Evolutionary conservation across 2,113 vertebrate genomes (phyloP), one percentile per base, ranked within the genome.

Genomic region (Columba livia): DNA sequence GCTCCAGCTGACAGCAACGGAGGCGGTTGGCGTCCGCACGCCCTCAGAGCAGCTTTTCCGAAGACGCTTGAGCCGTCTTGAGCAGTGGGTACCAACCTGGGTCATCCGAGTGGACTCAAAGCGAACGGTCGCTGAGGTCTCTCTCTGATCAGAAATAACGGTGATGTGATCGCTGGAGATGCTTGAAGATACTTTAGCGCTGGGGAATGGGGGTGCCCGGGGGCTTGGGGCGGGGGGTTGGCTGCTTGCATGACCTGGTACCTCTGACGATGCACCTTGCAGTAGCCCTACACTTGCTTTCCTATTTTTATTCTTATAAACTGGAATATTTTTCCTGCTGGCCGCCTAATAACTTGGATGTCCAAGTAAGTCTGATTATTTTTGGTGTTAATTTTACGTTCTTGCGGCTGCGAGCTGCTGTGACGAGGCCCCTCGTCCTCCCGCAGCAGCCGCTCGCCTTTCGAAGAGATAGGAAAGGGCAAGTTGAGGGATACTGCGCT

Each of bases 81-180:
- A 91, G 91, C 94, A 62, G 75, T n/a, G 78, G 93, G 74, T 85
- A 82, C 87, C 11, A 20, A n/a, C 32, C 62, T 82, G 79, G 50
- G 91, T 94, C 82, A 3, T 67, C 94, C 54, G 6, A 36, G 12
- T 31, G 95, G 94, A 94, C 88, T 91, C 18, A 2, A 60, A 88
- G 79, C 15, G 14, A 50, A 26, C 0, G 10, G 15, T 70, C 51
- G 2, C 91, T 53, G 89, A 85, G 91, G 72, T 93, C 65, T 92
- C 65, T 92, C 84, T 71, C 16, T 44, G 88, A 54, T 31, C 60
- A 67, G 83, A 89, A 87, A 48, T 56, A 26, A 50, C 16, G 77
- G 66, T 94, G 93, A 92, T 92, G 93, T 85, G 73, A 83, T 87
- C 87, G 94, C 91, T 97, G 96, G 91, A 96, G 94, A 64, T 91